These are phyloP conservation scores for Dendroctonus valens DNA, from an alignment of 1,140 invertebrate genomes.

Conservation along the genomic window DNA sequence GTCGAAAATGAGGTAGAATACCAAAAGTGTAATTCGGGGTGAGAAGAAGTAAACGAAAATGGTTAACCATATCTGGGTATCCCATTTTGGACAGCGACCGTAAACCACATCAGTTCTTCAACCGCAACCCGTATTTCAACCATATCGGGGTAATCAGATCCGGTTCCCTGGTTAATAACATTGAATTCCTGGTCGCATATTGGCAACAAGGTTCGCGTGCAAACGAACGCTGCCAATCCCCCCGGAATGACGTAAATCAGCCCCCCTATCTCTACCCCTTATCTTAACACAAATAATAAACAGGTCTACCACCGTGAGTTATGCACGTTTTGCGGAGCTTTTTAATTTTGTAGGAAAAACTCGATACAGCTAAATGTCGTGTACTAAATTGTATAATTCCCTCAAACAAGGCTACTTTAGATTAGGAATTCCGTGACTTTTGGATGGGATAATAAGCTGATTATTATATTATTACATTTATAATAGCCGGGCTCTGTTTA, in stretches of 20 bases:
- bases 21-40: too few species aligned
- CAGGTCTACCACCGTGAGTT: conserved; percentile 41
- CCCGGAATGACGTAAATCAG: conserved; percentile 41
- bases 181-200: neutral
- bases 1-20: too few species aligned
- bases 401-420: conserved; percentile 45
- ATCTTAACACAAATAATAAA: conserved; percentile 47
- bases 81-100: too few species aligned
- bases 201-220: conserved; percentile 33
- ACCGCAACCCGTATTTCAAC: too few species aligned
- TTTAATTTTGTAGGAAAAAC: conserved; percentile 35
- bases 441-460: conserved; percentile 26
- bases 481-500: neutral
- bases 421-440: conserved; percentile 44
- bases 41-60: too few species aligned
- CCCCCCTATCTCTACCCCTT: conserved; percentile 34
- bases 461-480: conserved; percentile 30
- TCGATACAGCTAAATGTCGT: conserved; percentile 42
- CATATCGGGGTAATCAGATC: too few species aligned
- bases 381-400: conserved; percentile 46
- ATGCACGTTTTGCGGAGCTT: conserved; percentile 39
- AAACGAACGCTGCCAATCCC: conserved; percentile 25
- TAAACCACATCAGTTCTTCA: too few species aligned
- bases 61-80: too few species aligned
- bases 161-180: too few species aligned